Evolutionary conservation across 2,113 vertebrate species (phyloP), one percentile per base, ranked within the genome.

Genomic region (Australoheros scitulus): DNA sequence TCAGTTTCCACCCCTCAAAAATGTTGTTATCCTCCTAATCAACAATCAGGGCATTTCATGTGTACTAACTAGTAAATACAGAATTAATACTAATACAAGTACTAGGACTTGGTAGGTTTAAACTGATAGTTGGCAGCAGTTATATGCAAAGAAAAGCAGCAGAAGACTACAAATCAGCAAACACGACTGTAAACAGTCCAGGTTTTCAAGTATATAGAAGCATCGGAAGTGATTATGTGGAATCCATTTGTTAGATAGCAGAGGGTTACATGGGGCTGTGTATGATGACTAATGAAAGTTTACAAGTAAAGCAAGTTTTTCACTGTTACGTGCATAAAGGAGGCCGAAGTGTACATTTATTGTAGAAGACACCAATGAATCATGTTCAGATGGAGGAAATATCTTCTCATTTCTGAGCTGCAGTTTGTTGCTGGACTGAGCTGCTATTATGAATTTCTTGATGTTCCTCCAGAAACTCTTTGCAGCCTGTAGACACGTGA

Each of bases 401-500:
- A 26, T 64, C 32, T 57, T 76, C 32, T 61, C 13, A 55, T 15
- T 26, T 17, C 61, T 38, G 50, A 20, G 7, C 58, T 59, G 43
- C 22, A 9, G 5, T 34, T 63, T 22, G 15, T 26, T 17, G 22
- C 55, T 81, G 4, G 59, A 50, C 24, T 38, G 15, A n/a, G 15
- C 22, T 47, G 13, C 68, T 38, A 50, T n/a, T 61, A 6, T 26
- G 81, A 79, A 84, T 75, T 81, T 82, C 58, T 81, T 56, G 81
- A 81, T 34, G 83, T 79, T 81, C 65, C 78, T 84, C 86, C 83
- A 84, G 57, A 63, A 84, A 57, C 57, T 14, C n/a, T 82, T 20
- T 24, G 32, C 65, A 55, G 4, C 24, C 11, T 13, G 3, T 11
- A 41, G 15, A 63, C 43, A 4, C n/a, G 10, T 68, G 76, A 84